These are phyloP conservation scores for Euplexia lucipara DNA, from an alignment of 2,888 invertebrate species.

Conservation along the genomic window DNA sequence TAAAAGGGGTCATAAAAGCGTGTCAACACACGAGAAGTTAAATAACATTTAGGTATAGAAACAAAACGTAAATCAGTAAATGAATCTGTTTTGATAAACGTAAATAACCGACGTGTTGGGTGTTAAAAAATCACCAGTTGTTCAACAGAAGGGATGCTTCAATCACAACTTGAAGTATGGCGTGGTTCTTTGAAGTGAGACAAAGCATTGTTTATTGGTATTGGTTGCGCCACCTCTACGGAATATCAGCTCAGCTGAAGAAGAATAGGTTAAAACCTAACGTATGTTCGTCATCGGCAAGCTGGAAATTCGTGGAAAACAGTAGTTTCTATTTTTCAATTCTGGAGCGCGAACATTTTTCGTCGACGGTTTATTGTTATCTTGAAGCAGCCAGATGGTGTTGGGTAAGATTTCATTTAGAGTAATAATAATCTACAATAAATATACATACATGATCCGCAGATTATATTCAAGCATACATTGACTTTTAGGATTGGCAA, in stretches of 20 bases:
- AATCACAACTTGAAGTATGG: slow-evolving; percentile 76
- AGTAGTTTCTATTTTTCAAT: slow-evolving; percentile 58
- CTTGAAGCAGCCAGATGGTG: slow-evolving; percentile 47
- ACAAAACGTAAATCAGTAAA: slow-evolving; percentile 59
- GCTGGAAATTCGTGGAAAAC: slow-evolving; percentile 51
- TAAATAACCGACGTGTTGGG: slow-evolving; percentile 55
- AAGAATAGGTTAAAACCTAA: slow-evolving; percentile 75
- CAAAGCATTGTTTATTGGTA: slow-evolving; percentile 83
- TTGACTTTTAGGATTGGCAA: not conserved
- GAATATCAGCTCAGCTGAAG: slow-evolving; percentile 69
- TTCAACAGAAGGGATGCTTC: slow-evolving; percentile 79
- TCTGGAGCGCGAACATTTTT: slow-evolving; percentile 56
- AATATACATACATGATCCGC: slow-evolving; percentile 19
- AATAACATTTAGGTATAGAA: slow-evolving; percentile 48
- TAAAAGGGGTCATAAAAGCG: slow-evolving; percentile 49
- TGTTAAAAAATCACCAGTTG: slow-evolving; percentile 61
- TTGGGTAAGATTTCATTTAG: slow-evolving; percentile 38
- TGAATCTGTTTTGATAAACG: slow-evolving; percentile 58
- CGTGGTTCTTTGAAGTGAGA: slow-evolving; percentile 82
- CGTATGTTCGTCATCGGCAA: slow-evolving; percentile 67
- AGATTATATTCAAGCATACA: slow-evolving; percentile 14
- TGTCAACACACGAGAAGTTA: slow-evolving; percentile 40
- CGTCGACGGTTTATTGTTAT: slow-evolving; percentile 57
- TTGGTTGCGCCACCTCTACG: slow-evolving; percentile 75
- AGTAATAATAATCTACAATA: no score